Conservation (phyloP, 2,113 vertebrate genomes). For the Nerophis ophidion region DNA sequence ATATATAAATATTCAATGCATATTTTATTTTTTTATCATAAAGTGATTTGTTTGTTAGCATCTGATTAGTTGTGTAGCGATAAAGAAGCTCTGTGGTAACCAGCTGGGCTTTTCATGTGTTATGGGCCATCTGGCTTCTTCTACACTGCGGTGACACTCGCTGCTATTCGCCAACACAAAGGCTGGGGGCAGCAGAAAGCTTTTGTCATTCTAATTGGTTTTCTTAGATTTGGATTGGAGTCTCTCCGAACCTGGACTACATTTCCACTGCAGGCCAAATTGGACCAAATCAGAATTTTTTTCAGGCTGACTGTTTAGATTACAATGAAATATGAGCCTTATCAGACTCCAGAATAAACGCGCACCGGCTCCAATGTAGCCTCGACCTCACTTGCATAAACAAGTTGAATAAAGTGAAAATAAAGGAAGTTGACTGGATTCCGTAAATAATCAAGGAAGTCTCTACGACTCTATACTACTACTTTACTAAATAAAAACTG, state of each 20-base stretch:
- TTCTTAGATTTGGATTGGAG: slow-evolving; percentile 24
- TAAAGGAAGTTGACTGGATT: too few species aligned
- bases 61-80: slow-evolving; percentile 43
- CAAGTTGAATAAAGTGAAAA: too few species aligned
- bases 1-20: slow-evolving; percentile 20
- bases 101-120: slow-evolving; percentile 61
- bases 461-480: too few species aligned
- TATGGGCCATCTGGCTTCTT: slow-evolving; percentile 57
- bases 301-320: too few species aligned
- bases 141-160: slow-evolving; percentile 23
- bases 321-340: too few species aligned
- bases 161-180: slow-evolving; percentile 53
- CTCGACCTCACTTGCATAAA: too few species aligned
- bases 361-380: too few species aligned
- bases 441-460: too few species aligned
- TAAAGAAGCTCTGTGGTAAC: slow-evolving; percentile 46
- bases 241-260: slow-evolving; percentile 10
- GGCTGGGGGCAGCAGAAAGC: slow-evolving; percentile 60
- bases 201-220: slow-evolving; percentile 53
- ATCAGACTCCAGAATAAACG: too few species aligned
- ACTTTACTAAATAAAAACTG: too few species aligned
- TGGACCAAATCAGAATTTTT: too few species aligned
- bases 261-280: too few species aligned
- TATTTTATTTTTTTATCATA: slow-evolving; percentile 22
- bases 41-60: slow-evolving; percentile 44